A percentile compares a stretch with the other conserved stretches of the same genome.
phyloP scores from a whole-genome alignment of 2,888 invertebrate species.

The Theretra japonica region DNA sequence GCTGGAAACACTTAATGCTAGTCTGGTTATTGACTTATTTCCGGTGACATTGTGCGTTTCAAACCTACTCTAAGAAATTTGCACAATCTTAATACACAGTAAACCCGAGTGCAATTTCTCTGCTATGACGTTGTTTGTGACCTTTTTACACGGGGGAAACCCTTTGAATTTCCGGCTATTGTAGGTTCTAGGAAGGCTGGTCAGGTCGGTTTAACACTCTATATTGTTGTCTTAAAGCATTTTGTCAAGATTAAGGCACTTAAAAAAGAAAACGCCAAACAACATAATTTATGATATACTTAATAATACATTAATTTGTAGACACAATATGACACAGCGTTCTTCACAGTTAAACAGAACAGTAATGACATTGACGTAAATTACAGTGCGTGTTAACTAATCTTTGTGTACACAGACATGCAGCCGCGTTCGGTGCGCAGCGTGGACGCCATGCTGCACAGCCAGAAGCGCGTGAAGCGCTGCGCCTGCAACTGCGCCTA shows the following conservation, averaged over 20 bases:
- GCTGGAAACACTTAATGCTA: constrained; percentile 15
- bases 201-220: too few relatives aligned
- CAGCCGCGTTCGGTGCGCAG: constrained; percentile 90
- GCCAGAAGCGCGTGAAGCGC: constrained; percentile 88
- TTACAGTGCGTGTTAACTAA: constrained; percentile 14
- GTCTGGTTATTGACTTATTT: neutral
- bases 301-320: neutral
- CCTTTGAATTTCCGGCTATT: too few relatives aligned
- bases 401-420: constrained; percentile 85
- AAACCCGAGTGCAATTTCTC: too few relatives aligned
- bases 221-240: too few relatives aligned
- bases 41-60: neutral
- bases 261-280: too few relatives aligned
- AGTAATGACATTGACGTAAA: neutral
- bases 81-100: neutral
- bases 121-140: too few relatives aligned
- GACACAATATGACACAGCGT: too few relatives aligned
- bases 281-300: neutral
- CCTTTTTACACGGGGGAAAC: too few relatives aligned
- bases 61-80: neutral
- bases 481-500: constrained; percentile 91
- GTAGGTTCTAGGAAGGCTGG: too few relatives aligned
- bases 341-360: too few relatives aligned
- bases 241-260: too few relatives aligned
- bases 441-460: constrained; percentile 80